Evolutionary conservation across 2,797 vertebrate genomes (phyloP), one percentile per base, ranked within the genome.

Genomic region (Sebastes matsubarae): DNA sequence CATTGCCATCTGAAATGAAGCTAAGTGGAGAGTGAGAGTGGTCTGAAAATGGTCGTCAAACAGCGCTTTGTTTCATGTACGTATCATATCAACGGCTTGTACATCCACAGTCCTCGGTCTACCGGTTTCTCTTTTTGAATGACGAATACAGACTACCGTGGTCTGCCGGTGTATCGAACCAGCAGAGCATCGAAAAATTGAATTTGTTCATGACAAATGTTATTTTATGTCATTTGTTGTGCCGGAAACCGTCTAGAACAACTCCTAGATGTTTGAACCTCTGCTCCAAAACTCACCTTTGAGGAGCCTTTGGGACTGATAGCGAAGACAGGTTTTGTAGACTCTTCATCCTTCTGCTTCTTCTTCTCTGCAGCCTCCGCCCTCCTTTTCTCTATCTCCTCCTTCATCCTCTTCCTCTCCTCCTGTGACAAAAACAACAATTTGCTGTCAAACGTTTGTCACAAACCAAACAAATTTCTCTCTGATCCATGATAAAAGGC

Each of bases 311-410:
- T 99, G 14, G 98, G 96, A 73, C 95, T 96, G 89, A 99, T 94
- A 55, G 97, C 94, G 81, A 99, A 99, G 0, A 94, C 92, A 2
- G 97, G 95, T 89, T 97, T 97, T 12, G 93, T 1, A 6, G 92
- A 88, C 3, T 96, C 97, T 46, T 93, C 90, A 70, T 96, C 96
- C 86, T 71, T 89, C 79, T 97, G 98, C 36, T 98, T 97, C 88
- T 98, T 98, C 92, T 98, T 98, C 93, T 99, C 98, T 30, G 97
- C 98, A 72, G 98, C 98, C 87, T 99, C 98, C 0, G 97, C 97
- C 84, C 99, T 96, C 92, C 99, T 97, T 90, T 94, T 97, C 89
- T 99, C 99, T 2, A 99, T 99, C 89, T 99, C 99, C 87, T 99
- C 98, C 84, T 96, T 99, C 96, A 99, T 96, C 88, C 93, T 97